These are phyloP conservation scores for Coremacera marginata DNA, from an alignment of 2,888 invertebrate species.

Conservation along the genomic window DNA sequence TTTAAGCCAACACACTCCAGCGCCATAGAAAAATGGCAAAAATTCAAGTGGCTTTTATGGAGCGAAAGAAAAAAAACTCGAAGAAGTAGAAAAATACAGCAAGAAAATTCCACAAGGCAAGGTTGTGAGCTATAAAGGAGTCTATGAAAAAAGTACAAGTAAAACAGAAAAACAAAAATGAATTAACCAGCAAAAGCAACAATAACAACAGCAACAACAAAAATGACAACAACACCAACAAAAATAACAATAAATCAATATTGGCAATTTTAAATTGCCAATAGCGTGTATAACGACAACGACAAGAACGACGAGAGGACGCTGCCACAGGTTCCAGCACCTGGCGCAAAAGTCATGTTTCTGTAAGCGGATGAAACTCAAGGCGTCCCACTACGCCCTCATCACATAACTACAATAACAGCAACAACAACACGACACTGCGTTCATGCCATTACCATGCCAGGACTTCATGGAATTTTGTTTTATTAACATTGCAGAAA, in stretches of 20 bases:
- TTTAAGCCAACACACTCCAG: no score
- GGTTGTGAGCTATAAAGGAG: not conserved
- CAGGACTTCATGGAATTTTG: constrained; percentile 18
- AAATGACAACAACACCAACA: constrained; percentile 20
- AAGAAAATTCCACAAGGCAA: constrained; percentile 2
- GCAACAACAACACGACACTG: not conserved
- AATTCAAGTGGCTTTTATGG: constrained; percentile 8
- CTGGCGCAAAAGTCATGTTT: constrained; percentile 10
- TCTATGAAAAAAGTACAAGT: not conserved
- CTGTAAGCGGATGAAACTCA: constrained; percentile 31
- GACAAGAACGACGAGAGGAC: constrained; percentile 36
- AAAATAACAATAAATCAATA: constrained; percentile 34
- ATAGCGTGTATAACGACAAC: constrained; percentile 47
- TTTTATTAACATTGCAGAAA: constrained; percentile 34
- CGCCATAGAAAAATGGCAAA: not conserved
- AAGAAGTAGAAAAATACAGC: constrained; percentile 18
- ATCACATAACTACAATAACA: not conserved
- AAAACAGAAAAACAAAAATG: not conserved
- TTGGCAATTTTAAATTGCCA: constrained; percentile 65
- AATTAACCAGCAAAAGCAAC: not conserved
- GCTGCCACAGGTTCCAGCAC: constrained; percentile 16
- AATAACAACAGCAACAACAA: constrained; percentile 13
- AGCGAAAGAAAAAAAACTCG: not conserved
- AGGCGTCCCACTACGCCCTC: constrained; percentile 6
- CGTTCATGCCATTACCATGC: not conserved